Percentiles rank a stretch among this genome's conserved stretches.
These are phyloP conservation scores for Steinernema feltiae DNA, from an alignment of 1,140 invertebrate genomes.

Conservation along the genomic window DNA sequence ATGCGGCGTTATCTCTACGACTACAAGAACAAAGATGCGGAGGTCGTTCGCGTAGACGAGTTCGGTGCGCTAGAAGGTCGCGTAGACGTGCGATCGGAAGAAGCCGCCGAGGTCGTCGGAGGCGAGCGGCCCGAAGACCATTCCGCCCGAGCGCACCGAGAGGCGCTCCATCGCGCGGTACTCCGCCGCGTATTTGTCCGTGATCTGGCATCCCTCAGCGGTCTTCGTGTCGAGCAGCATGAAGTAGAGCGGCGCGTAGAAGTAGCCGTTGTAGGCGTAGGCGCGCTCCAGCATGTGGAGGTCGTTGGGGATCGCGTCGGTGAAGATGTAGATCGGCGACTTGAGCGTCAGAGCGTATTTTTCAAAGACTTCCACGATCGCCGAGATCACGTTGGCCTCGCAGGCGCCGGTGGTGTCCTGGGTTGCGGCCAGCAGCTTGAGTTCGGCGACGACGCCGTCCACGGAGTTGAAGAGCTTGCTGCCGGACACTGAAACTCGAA, in stretches of 20 bases:
- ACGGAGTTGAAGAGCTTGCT: neutral
- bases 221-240: neutral
- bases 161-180: neutral
- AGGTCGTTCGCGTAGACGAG: slow-evolving; percentile 31
- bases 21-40: slow-evolving; percentile 19
- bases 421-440: neutral
- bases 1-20: too few relatives aligned
- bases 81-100: slow-evolving; percentile 25
- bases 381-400: slow-evolving; percentile 20
- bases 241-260: neutral
- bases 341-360: neutral
- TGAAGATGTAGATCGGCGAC: slow-evolving; percentile 37
- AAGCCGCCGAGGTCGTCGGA: slow-evolving; percentile 6
- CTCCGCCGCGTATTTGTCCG: neutral
- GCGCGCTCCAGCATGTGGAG: slow-evolving; percentile 11
- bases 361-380: slow-evolving; percentile 19
- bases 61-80: slow-evolving; percentile 31
- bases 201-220: neutral
- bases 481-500: neutral
- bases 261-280: neutral
- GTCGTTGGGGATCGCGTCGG: slow-evolving; percentile 32
- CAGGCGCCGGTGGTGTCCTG: slow-evolving; percentile 18
- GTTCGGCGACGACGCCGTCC: neutral
- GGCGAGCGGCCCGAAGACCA: neutral
- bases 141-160: neutral